Base-by-base conservation (phyloP, 2,113 vertebrate species). In the Loxodonta africana region DNA sequence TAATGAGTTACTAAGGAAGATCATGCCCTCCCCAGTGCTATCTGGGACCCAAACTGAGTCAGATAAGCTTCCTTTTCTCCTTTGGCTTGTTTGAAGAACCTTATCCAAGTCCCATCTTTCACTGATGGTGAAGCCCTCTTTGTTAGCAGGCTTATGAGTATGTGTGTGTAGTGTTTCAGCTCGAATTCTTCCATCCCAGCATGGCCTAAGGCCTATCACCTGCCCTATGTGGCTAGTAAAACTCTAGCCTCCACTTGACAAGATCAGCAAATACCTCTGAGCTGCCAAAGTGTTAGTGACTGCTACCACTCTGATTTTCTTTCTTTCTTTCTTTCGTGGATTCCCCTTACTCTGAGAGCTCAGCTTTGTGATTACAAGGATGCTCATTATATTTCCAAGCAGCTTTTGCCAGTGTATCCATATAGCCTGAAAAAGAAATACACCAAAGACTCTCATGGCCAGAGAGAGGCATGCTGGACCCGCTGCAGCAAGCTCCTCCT, bases 401-500 rank as follows among this genome's bases (percentile, higher is more conserved):
- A 26, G 28, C 53, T 69, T 69, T 69, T 71, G 69, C 69, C 33
- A 17, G 14, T 71, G 37, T 3, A 28, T 21, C 8, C 8, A 0
- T 51, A 78, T 41, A 57, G 60, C 41, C 41, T 74, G 33, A 28
- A 86, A 83, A 88, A 83, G 83, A 91, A 51, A 37, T 17, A 51
- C 11, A 63, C 12, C 44, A 23, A 21, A 76, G 30, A 28, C 8
- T 44, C 30, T 83, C 33, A 46, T 83, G 44, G 37, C 78, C 53
- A 20, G 81, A n/a, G 78, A 73, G 74, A 73, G 37, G 86, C 28
- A 37, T 4, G 9, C 3, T 5, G 14, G 46, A 0, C 25, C 11
- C 0, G 0, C 44, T 71, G 51, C 4, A 0, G 4, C 2, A 17
- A 67, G 77, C 77, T 63, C 53, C 53, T 37, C 2, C 46, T 37